These are phyloP conservation scores for Leptobrachium ailaonicum DNA, from an alignment of 2,113 vertebrate genomes.

Conservation along the genomic window DNA sequence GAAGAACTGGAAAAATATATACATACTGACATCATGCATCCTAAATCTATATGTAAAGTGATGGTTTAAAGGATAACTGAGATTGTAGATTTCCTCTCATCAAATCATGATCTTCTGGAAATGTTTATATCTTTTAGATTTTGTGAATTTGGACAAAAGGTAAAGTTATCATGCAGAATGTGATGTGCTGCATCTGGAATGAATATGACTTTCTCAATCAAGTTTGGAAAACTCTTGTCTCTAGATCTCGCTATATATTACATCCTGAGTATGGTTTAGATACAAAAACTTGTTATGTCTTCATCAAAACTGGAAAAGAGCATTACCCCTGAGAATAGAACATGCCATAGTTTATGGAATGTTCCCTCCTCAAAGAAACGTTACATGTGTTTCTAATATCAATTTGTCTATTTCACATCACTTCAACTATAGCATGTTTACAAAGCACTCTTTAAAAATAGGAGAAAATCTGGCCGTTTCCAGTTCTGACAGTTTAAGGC, in stretches of 20 bases:
- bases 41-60: no score
- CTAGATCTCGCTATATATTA: constrained; percentile 16
- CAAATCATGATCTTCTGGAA: no score
- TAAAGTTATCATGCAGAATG: not conserved
- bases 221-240: constrained; percentile 5
- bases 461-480: not conserved
- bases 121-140: not conserved
- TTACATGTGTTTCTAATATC: constrained; percentile 36
- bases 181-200: constrained; percentile 19
- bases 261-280: not conserved
- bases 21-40: no score
- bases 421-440: not conserved
- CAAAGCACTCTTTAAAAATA: constrained; percentile 2
- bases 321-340: constrained; percentile 24
- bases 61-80: no score
- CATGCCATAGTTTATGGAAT: constrained; percentile 36
- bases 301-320: constrained; percentile 21
- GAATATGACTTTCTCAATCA: constrained; percentile 23
- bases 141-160: not conserved
- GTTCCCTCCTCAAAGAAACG: constrained; percentile 28
- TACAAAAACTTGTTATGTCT: constrained; percentile 14
- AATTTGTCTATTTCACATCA: constrained; percentile 20
- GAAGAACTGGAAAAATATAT: no score
- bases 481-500: not conserved
- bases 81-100: no score